phyloP scores from a whole-genome alignment of 2,888 invertebrate genomes.

The Tinea trinotella region DNA sequence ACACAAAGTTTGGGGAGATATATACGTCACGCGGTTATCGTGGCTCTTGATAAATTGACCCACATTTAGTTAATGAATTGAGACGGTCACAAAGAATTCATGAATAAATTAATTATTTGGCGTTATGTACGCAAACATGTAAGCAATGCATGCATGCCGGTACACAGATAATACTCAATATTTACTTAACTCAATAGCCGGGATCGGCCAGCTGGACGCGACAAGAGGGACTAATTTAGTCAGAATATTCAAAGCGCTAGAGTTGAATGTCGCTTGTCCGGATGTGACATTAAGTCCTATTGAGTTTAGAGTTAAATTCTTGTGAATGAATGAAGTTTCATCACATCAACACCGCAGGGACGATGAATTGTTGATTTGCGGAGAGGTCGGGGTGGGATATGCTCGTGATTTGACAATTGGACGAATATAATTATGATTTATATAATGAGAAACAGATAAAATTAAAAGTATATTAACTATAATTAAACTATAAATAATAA shows the following conservation, averaged over 20 bases:
- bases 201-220: slow-evolving; percentile 45
- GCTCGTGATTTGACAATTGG: background rate
- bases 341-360: slow-evolving; percentile 48
- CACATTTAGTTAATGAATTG: slow-evolving; percentile 36
- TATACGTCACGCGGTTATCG: slow-evolving; percentile 29
- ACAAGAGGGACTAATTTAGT: slow-evolving; percentile 28
- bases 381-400: background rate
- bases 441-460: too few species aligned
- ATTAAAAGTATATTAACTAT: too few species aligned
- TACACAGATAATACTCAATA: slow-evolving; percentile 70
- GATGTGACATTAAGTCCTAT: slow-evolving; percentile 42
- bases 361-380: slow-evolving; percentile 5
- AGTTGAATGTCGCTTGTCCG: slow-evolving; percentile 44
- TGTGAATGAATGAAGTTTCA: slow-evolving; percentile 70
- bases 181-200: slow-evolving; percentile 69
- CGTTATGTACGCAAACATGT: slow-evolving; percentile 33
- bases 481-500: too few species aligned
- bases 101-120: slow-evolving; percentile 17
- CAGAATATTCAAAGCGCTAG: slow-evolving; percentile 38
- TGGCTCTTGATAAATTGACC: slow-evolving; percentile 27
- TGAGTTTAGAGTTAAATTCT: slow-evolving; percentile 39
- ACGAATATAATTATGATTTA: background rate
- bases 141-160: slow-evolving; percentile 61
- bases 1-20: slow-evolving; percentile 45
- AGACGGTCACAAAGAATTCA: background rate